Evolutionary conservation across 2,797 vertebrate genomes (phyloP), one percentile per base, ranked within the genome.

Genomic region (Sebastiscus tertius): DNA sequence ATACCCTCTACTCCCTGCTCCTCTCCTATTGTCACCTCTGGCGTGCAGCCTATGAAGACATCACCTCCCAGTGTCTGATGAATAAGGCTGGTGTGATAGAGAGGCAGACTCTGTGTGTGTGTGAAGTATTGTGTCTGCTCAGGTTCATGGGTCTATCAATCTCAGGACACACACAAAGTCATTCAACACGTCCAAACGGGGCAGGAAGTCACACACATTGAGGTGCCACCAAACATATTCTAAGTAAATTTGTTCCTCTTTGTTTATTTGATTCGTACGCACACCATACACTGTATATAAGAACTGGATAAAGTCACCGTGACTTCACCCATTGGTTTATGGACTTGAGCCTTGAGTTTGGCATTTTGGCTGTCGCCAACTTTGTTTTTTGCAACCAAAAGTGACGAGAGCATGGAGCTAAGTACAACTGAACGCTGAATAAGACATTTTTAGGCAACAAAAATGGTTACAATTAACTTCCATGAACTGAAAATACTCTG

Each of bases 41-140:
- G 72, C 75, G 12, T 81, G 82, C 82, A 82, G 90, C 93, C 90
- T 85, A 94, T 90, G 73, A 89, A 94, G 61, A 80, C 77, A 55
- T 49, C 63, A 60, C 79, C 78, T 75, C 80, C 70, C 18, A 71
- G 83, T 29, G 58, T 83, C 72, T 93, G 88, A 90, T 89, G 84
- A 83, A 90, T 88, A 81, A 54, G 31, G 64, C 64, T 5, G 13
- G 33, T 55, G 81, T 81, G 64, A 72, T 64, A 60, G 31, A 68
- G 79, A 78, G 85, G 67, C 82, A 89, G 82, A 52, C 70, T 70
- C 68, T 70, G 62, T 66, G 72, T 66, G 72, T 79, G 72, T 74
- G 72, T 34, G 16, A 86, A 89, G 85, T 88, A 88, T 81, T 80
- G 83, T 89, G 87, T 88, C 89, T 92, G 80, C 83, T 88, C 85